A percentile compares a stretch with the other conserved stretches of the same genome.
Conservation (phyloP, 2,888 invertebrate species). For the Furcula furcula region DNA sequence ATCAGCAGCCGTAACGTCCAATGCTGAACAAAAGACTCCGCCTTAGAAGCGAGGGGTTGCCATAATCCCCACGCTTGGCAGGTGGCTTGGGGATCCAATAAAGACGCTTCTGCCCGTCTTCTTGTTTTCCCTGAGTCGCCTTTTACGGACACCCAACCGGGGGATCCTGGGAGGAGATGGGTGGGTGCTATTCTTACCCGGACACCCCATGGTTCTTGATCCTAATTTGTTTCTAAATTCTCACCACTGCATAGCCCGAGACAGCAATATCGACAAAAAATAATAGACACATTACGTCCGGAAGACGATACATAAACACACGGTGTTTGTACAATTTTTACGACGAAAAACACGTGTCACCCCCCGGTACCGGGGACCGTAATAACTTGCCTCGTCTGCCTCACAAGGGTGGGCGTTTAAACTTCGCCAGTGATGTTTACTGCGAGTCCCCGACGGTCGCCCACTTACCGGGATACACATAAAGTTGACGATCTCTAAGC, state of each 20-base stretch:
- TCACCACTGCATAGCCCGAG: not conserved
- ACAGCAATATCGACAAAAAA: not conserved
- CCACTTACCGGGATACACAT: constrained; percentile 61
- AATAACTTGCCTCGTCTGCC: constrained; percentile 59
- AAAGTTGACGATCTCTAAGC: constrained; percentile 42
- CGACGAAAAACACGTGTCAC: constrained; percentile 53
- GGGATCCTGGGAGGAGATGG: too few relatives aligned
- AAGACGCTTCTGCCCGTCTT: too few relatives aligned
- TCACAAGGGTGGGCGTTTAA: constrained; percentile 66
- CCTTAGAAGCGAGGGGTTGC: too few relatives aligned
- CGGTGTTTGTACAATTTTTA: constrained; percentile 27
- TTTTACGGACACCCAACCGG: too few relatives aligned
- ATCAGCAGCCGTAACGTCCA: too few relatives aligned
- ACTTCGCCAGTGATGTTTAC: constrained; percentile 69
- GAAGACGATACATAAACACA: not conserved
- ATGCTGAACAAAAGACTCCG: too few relatives aligned
- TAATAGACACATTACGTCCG: not conserved
- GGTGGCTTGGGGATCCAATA: too few relatives aligned
- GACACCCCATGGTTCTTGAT: too few relatives aligned
- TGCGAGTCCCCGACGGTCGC: constrained; percentile 42
- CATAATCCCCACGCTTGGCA: too few relatives aligned
- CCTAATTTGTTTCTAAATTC: too few relatives aligned
- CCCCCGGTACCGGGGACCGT: constrained; percentile 50
- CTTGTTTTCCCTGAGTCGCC: too few relatives aligned
- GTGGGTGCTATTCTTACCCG: too few relatives aligned